Percentiles rank a stretch among this genome's conserved stretches.
These are phyloP conservation scores for Eptatretus burgeri DNA, from an alignment of 2,113 vertebrate genomes.

Conservation along the genomic window DNA sequence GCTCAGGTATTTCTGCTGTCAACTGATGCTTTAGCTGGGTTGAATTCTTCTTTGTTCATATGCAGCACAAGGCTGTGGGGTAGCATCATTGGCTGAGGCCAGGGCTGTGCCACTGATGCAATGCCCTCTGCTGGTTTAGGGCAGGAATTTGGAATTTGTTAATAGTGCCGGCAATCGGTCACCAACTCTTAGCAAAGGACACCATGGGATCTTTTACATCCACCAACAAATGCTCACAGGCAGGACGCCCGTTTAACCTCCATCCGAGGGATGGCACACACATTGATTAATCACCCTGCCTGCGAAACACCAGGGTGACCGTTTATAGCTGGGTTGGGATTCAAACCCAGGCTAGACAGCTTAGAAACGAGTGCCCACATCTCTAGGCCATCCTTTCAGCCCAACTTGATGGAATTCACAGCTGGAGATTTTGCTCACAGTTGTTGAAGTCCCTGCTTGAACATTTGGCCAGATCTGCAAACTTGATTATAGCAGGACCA, in stretches of 20 bases:
- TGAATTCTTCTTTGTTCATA: no score
- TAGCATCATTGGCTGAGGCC: no score
- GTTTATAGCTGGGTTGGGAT: no score
- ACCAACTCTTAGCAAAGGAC: not conserved
- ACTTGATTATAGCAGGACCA: not conserved
- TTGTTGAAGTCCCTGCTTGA: not conserved
- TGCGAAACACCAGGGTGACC: no score
- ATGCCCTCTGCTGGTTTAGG: no score
- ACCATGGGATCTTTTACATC: not conserved
- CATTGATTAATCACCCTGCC: no score
- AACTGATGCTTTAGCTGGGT: not conserved
- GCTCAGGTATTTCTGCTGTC: not conserved
- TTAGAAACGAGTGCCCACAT: no score
- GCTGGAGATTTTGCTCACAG: not conserved
- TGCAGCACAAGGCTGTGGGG: no score
- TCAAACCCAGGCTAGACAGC: no score
- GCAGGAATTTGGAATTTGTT: not conserved
- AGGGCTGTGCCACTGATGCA: no score
- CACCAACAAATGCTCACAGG: not conserved
- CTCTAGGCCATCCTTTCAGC: no score
- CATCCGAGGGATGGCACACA: no score
- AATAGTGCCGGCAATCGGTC: not conserved
- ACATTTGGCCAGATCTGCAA: not conserved
- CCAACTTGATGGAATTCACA: not conserved
- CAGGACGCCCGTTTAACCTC: not conserved